These are phyloP conservation scores for Panagrolaimus sp. DNA, from an alignment of 1,140 invertebrate genomes.

Conservation along the genomic window DNA sequence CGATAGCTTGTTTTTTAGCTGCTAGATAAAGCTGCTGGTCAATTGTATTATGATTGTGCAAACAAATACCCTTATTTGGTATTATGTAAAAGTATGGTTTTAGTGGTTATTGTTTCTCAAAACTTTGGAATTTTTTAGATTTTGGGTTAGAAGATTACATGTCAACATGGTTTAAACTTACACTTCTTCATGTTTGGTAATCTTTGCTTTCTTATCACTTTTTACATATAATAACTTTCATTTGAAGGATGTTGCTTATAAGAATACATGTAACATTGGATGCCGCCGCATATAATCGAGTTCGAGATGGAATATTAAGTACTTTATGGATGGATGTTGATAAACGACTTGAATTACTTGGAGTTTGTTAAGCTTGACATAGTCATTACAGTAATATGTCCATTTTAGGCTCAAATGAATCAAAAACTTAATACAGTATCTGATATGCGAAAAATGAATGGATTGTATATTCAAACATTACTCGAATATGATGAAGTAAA, in stretches of 20 bases:
- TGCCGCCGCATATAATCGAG: conserved; percentile 26
- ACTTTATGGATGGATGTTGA: conserved; percentile 33
- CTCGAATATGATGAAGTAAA: conserved; percentile 42
- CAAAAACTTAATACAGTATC: conserved; percentile 17
- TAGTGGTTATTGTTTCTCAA: too few species aligned
- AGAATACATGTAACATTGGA: conserved; percentile 33
- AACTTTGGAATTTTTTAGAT: too few species aligned
- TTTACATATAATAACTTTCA: background rate
- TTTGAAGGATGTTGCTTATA: conserved; percentile 31
- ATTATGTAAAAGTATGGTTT: conserved; percentile 28
- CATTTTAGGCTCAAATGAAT: conserved; percentile 21
- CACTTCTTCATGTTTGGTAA: conserved; percentile 35
- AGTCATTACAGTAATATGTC: background rate
- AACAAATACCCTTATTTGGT: conserved; percentile 36
- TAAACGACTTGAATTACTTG: conserved; percentile 25
- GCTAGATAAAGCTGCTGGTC: conserved; percentile 31
- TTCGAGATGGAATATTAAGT: conserved; percentile 20
- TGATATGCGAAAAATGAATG: conserved; percentile 35
- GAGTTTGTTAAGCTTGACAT: background rate
- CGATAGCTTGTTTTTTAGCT: too few species aligned
- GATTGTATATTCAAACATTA: conserved; percentile 33
- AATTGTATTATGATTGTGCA: conserved; percentile 39
- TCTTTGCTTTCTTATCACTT: background rate
- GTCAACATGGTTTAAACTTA: conserved; percentile 35
- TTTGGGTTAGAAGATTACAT: conserved; percentile 35